Evolutionary conservation across 1,140 invertebrate genomes (phyloP).

Genomic region (Penaeus vannamei): DNA sequence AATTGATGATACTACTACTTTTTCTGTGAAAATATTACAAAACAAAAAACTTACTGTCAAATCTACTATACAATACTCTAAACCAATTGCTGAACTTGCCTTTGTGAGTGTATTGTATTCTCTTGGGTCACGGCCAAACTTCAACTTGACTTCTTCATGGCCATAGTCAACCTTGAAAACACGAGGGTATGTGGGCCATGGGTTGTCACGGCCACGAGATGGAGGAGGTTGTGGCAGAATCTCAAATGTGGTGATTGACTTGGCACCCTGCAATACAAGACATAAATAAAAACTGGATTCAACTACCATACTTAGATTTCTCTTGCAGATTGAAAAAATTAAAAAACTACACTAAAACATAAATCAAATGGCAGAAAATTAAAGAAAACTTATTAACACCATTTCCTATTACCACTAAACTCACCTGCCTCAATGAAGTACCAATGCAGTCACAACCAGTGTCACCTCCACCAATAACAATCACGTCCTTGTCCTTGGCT

Average conservation of each 20-base stretch:
- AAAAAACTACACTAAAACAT: background rate
- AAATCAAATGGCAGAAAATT: background rate
- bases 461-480: constrained; percentile 98
- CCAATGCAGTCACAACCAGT: constrained; percentile 99
- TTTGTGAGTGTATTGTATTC: constrained; percentile 94
- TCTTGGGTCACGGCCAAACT: constrained; percentile 93
- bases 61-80: no score
- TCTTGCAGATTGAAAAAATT: background rate
- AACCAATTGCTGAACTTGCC: constrained; percentile 52
- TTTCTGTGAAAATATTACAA: no score
- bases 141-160: constrained; percentile 95
- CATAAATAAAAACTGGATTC: no score
- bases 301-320: no score
- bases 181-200: constrained; percentile 98
- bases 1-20: background rate
- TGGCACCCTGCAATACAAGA: constrained; percentile 82
- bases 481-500: constrained; percentile 95
- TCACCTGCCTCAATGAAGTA: constrained; percentile 91
- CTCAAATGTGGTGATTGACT: constrained; percentile 96
- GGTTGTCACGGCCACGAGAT: constrained; percentile 87
- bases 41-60: no score
- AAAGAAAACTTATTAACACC: constrained; percentile 40
- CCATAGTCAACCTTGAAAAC: constrained; percentile 99
- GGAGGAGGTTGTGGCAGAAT: constrained; percentile 93
- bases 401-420: constrained; percentile 36